Evolutionary conservation across 2,113 vertebrate species (phyloP).

Genomic region (Benitochromis conjunctus): DNA sequence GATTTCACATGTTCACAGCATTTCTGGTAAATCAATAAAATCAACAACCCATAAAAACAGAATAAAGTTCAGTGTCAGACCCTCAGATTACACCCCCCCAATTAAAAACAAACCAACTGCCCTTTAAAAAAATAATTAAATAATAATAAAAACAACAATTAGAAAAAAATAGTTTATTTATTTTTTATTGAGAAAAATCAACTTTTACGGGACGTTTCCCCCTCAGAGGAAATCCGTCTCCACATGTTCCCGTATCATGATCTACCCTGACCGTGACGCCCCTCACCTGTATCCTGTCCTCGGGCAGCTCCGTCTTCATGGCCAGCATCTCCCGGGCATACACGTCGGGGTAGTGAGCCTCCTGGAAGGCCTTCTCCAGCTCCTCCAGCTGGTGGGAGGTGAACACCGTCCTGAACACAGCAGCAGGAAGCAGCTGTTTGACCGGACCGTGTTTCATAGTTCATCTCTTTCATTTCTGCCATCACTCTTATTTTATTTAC

Average conservation of each 20-base stretch:
- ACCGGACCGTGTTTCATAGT: neutral
- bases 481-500: neutral
- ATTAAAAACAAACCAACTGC: neutral
- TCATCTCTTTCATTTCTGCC: neutral
- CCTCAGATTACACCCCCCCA: neutral
- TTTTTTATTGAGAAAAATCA: neutral
- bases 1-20: neutral
- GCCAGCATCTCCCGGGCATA: constrained; percentile 95
- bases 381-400: constrained; percentile 93
- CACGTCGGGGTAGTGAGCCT: constrained; percentile 95
- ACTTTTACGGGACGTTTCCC: neutral
- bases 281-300: constrained; percentile 92
- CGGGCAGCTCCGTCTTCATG: constrained; percentile 90
- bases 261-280: neutral
- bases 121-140: neutral
- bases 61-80: neutral
- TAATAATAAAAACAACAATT: neutral
- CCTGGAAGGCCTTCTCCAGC: constrained; percentile 92
- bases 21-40: neutral
- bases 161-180: neutral
- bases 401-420: constrained; percentile 85
- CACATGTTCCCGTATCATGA: neutral
- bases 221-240: neutral
- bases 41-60: neutral
- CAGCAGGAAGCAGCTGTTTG: neutral